Evolutionary conservation across 2,113 vertebrate genomes (phyloP).

Genomic region (Eudyptes chrysolophus): DNA sequence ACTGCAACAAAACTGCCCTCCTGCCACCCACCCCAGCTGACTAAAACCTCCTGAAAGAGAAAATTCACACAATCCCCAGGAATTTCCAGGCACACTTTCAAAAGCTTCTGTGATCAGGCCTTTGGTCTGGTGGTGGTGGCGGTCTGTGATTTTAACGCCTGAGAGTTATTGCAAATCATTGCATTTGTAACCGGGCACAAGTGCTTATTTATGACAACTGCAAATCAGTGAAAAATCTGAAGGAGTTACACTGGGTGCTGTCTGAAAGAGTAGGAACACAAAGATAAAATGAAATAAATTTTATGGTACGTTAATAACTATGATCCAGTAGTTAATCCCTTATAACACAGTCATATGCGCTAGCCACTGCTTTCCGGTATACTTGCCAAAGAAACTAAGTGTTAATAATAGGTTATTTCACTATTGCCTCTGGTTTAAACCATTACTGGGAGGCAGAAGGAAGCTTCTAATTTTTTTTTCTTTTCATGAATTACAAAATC

Average conservation of each 20-base stretch:
- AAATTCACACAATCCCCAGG: neutral
- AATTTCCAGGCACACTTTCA: neutral
- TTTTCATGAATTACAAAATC: constrained; percentile 33
- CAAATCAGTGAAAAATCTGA: neutral
- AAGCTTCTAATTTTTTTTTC: neutral
- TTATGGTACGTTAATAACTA: neutral
- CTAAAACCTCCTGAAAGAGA: neutral
- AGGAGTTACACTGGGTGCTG: neutral
- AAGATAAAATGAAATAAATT: neutral
- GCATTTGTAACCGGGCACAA: neutral
- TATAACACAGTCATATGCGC: neutral
- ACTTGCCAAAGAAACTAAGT: neutral
- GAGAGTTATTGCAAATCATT: neutral
- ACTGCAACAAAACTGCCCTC: neutral
- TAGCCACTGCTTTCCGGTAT: neutral
- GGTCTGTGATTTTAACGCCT: neutral
- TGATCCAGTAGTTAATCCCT: neutral
- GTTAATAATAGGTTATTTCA: neutral
- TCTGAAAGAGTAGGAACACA: neutral
- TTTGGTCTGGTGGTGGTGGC: too few relatives aligned
- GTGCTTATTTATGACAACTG: neutral
- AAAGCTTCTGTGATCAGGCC: neutral
- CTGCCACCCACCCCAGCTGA: neutral
- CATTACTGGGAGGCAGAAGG: neutral
- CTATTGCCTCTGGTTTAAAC: neutral